Conservation (phyloP, 1,140 invertebrate genomes). For the Aphaenogaster ashmeadi region DNA sequence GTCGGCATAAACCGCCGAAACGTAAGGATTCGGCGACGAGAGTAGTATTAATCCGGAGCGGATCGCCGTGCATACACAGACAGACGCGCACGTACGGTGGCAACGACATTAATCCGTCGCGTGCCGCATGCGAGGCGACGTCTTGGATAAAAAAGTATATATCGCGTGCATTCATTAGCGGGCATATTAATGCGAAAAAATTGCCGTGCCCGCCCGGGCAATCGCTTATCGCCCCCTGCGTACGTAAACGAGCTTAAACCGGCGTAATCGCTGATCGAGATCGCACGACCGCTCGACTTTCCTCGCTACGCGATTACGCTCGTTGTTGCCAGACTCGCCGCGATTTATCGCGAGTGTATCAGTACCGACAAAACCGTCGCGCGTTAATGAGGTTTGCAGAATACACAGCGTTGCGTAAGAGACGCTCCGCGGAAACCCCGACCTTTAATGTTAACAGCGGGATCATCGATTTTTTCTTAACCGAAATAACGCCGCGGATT, state of each 20-base stretch:
- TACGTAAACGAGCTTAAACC: slow-evolving; percentile 62
- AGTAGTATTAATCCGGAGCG: slow-evolving; percentile 51
- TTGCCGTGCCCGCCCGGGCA: slow-evolving; percentile 60
- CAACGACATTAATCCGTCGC: slow-evolving; percentile 57
- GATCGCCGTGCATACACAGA: not conserved
- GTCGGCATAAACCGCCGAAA: slow-evolving; percentile 47
- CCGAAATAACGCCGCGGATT: not conserved
- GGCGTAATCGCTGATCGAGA: slow-evolving; percentile 51
- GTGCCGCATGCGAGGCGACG: slow-evolving; percentile 63
- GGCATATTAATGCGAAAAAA: slow-evolving; percentile 63
- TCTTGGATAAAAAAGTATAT: slow-evolving; percentile 50
- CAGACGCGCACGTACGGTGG: not conserved
- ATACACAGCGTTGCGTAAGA: not conserved
- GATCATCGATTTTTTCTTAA: not conserved
- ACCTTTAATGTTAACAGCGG: not conserved
- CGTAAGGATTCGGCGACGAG: slow-evolving; percentile 49
- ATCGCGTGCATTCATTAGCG: slow-evolving; percentile 62
- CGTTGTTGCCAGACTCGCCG: slow-evolving; percentile 35
- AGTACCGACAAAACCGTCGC: slow-evolving; percentile 49
- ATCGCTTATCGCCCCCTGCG: slow-evolving; percentile 57
- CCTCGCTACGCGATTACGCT: slow-evolving; percentile 58
- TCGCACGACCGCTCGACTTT: slow-evolving; percentile 56
- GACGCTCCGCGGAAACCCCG: not conserved
- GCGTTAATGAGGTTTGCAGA: slow-evolving; percentile 52
- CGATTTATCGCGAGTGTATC: slow-evolving; percentile 61